Evolutionary conservation across 2,113 vertebrate species (phyloP), one percentile per base, ranked within the genome.

Genomic region (Chaetodon trifascialis): DNA sequence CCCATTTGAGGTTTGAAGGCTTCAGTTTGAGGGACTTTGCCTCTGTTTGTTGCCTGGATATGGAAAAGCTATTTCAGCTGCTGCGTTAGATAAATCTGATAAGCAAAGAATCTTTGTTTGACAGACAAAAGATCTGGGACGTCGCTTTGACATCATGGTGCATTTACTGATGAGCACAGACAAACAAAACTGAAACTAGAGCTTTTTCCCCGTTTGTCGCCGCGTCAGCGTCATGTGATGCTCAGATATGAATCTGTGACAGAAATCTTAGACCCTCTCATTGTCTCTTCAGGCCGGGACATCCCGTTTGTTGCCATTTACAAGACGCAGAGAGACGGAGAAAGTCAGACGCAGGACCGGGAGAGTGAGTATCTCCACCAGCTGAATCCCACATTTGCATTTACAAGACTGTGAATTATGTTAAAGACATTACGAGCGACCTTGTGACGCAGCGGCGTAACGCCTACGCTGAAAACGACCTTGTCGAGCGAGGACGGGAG

Each of bases 221-320:
- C 3, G 4, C 47, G 36, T 58, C 12, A 56, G 5, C 11, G 52
- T 25, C 21, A 14, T 15, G 21, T 64, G 19, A 38, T 5, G 7
- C 11, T 17, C 34, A 55, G 51, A 70, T 58, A 46, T 30, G 23
- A 19, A 25, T 16, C 23, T 59, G 4, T 17, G 10, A 17, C 12
- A 14, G 1, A 7, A 40, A 40, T 12, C 36, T 69, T 30, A 30
- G 3, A 30, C 30, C 30, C 30, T 64, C 4, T 54, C 5, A 4
- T 75, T 82, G 21, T 70, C 83, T 47, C 92, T 52, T 63, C 30
- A 99, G 98, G 98, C 42, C 97, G 96, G 2, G 95, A 95, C 9
- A 94, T 99, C 76, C 98, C 98, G 0, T 96, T 92, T 72, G 97
- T 97, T 52, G 94, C 96, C 0, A 91, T 98, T 23, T 97, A 97